Evolutionary conservation across 1,140 invertebrate genomes (phyloP), one percentile per base, ranked within the genome.

Genomic region (Heliconius melpomene): DNA sequence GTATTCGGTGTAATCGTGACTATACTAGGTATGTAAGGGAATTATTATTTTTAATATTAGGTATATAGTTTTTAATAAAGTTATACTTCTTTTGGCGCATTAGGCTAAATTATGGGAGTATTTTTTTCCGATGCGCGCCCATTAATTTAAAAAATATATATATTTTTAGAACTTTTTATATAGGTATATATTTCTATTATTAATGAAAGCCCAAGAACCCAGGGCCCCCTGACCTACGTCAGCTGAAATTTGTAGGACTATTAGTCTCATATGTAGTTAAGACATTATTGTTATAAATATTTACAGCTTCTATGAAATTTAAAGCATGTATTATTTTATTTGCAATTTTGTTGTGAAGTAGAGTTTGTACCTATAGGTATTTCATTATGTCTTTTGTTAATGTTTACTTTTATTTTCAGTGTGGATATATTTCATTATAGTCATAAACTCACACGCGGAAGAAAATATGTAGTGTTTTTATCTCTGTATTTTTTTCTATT

Each of bases 381-480:
- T 57, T 23, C 20, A 57, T 57, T 23, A 57, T 20, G 7, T n/a
- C 3, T 46, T 46, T 46, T 46, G 13, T 46, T 66, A 26, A 46
- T 60, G 70, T 13, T 75, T 70, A 66, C 79, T 74, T 78, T 80
- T 76, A 60, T 26, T 89, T 87, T 78, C 87, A 88, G 88, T 84
- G 60, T 85, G 84, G 83, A 26, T 78, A 46, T 87, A 89, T 77
- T 89, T 87, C 50, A 70, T 86, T 7, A 40, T 86, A 13, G 74
- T 89, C 52, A 77, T 88, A 20, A 86, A 85, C 72, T 83, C 87
- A 23, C 84, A 87, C 54, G 77, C 73, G 71, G 79, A 79, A 52
- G 20, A 46, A 46, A 46, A 13, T 66, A 26, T 66, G 11, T 66
- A 66, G 57, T 13, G 9, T 23, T 57, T n/a, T n/a, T 57, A 23